Percentiles rank a stretch among this genome's conserved stretches.
Evolutionary conservation across 2,797 vertebrate genomes (phyloP).

Genomic region (Acrossocheilus fasciatus): DNA sequence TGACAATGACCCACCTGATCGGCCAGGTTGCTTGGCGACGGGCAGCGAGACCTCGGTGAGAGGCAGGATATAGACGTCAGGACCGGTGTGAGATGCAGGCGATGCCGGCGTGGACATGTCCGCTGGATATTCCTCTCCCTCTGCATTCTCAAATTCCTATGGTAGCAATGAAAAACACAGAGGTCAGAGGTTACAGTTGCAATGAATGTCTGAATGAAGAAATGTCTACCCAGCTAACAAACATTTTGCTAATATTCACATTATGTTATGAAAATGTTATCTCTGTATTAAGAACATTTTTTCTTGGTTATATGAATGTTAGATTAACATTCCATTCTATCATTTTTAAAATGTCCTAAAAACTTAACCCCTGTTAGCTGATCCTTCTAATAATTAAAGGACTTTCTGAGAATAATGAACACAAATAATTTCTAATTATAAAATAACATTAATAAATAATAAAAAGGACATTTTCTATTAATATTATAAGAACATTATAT

Average conservation of each 20-base stretch:
- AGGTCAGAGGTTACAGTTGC: constrained; percentile 11
- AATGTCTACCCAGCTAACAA: not conserved
- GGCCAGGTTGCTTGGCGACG: constrained; percentile 88
- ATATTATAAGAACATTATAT: not conserved
- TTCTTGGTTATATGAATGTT: not conserved
- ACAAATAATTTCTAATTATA: not conserved
- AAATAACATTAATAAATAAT: too few species aligned
- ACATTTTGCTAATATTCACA: not conserved
- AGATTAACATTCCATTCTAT: not conserved
- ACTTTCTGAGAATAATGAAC: not conserved
- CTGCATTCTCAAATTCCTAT: constrained; percentile 94
- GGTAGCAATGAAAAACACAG: not conserved
- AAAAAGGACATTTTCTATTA: not conserved
- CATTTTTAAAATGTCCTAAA: not conserved
- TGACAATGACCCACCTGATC: constrained; percentile 82
- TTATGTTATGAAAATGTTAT: not conserved
- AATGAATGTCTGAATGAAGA: not conserved
- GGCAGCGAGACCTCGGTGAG: constrained; percentile 92
- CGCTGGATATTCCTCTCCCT: constrained; percentile 88
- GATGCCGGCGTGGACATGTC: constrained; percentile 87
- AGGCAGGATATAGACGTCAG: constrained; percentile 94
- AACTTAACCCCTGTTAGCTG: not conserved
- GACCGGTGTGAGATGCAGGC: constrained; percentile 83
- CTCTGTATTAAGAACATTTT: not conserved
- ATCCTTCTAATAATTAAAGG: not conserved